A percentile compares a stretch with the other conserved stretches of the same genome.
Conservation (phyloP, 2,797 vertebrate species). For the Poliocrania exsul region DNA sequence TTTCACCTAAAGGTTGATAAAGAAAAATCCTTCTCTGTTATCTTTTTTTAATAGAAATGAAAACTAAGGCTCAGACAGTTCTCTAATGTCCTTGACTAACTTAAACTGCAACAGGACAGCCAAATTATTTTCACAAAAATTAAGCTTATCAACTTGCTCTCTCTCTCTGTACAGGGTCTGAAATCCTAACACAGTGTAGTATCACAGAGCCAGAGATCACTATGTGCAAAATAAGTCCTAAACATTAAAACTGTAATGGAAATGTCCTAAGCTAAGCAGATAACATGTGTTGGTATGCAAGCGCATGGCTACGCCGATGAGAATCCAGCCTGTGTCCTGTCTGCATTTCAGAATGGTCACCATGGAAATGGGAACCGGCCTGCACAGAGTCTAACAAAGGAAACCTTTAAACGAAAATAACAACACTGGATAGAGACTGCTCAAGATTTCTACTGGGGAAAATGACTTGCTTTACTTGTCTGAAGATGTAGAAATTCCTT, state of each 20-base stretch:
- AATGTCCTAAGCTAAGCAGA: conserved; percentile 33
- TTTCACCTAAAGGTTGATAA: neutral
- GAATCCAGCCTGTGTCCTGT: conserved; percentile 65
- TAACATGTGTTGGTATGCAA: conserved; percentile 60
- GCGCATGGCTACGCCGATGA: conserved; percentile 31
- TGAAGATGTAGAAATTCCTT: neutral
- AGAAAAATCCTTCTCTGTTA: neutral
- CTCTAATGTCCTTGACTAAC: neutral
- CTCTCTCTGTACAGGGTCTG: neutral
- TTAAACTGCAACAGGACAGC: neutral
- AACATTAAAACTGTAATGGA: neutral
- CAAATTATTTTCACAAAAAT: neutral
- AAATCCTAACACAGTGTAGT: neutral
- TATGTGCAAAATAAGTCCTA: neutral
- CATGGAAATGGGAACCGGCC: conserved; percentile 75
- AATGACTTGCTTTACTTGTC: neutral
- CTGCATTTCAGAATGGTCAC: conserved; percentile 69
- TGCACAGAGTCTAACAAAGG: conserved; percentile 74
- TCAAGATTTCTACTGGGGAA: neutral
- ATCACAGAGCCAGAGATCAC: neutral
- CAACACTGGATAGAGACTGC: conserved; percentile 39
- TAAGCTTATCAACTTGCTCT: neutral
- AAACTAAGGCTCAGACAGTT: neutral
- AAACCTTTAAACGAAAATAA: conserved; percentile 68
- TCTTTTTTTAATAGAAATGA: neutral